A percentile compares a stretch with the other conserved stretches of the same genome.
Conservation (phyloP, 2,113 vertebrate genomes). For the Delphinus delphis region DNA sequence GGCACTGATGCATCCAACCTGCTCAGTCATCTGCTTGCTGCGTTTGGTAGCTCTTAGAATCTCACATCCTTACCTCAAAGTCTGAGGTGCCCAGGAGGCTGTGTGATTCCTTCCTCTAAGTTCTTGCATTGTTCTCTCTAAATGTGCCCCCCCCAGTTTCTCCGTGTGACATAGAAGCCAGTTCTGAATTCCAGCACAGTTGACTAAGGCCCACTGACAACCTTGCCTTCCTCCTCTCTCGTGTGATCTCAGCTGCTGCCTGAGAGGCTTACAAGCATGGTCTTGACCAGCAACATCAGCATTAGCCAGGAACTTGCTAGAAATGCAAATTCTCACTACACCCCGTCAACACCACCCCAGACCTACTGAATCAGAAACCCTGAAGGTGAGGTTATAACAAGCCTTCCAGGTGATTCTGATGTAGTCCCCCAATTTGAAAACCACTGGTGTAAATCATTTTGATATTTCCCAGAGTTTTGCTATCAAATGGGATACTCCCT, state of each 20-base stretch:
- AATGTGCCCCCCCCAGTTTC: neutral
- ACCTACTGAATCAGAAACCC: neutral
- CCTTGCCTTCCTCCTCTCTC: neutral
- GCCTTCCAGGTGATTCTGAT: neutral
- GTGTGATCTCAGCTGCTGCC: neutral
- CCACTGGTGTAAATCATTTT: neutral
- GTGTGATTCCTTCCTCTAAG: neutral
- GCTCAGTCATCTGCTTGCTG: neutral
- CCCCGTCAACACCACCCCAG: neutral
- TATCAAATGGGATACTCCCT: neutral
- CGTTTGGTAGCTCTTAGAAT: neutral
- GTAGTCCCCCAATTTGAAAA: neutral
- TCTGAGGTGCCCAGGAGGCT: neutral
- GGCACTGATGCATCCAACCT: neutral
- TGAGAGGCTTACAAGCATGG: neutral
- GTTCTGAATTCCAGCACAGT: neutral
- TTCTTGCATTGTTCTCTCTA: neutral
- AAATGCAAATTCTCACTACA: neutral
- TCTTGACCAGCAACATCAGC: neutral
- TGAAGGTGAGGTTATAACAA: neutral
- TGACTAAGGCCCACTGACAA: neutral
- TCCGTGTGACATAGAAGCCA: rapidly evolving
- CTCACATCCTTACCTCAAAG: neutral
- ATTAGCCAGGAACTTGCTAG: neutral
- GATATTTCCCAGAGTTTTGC: neutral